Evolutionary conservation across 2,113 vertebrate genomes (phyloP).

Genomic region (Bombycilla garrulus): DNA sequence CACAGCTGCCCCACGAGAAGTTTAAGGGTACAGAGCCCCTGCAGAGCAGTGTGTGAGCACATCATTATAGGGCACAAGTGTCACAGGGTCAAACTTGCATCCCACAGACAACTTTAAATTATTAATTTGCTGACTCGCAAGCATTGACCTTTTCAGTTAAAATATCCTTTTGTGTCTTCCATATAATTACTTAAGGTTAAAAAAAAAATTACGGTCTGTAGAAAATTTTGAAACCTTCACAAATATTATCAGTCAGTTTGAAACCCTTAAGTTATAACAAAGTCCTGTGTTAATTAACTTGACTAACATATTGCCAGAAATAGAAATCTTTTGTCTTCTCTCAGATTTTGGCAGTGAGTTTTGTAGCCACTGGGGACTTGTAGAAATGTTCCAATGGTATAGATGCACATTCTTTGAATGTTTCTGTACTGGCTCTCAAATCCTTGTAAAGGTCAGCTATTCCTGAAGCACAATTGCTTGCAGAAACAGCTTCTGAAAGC

Average conservation of each 20-base stretch:
- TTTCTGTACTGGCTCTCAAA: neutral
- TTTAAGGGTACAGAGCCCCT: neutral
- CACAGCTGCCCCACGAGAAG: neutral
- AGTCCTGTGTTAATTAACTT: neutral
- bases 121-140: neutral
- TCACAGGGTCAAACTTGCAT: neutral
- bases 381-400: neutral
- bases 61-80: accelerated
- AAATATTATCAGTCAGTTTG: neutral
- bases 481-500: neutral
- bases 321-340: neutral
- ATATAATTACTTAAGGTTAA: neutral
- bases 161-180: neutral
- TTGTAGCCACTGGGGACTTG: neutral
- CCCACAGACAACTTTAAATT: neutral
- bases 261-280: neutral
- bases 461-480: neutral
- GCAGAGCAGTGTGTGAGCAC: neutral
- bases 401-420: neutral
- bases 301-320: neutral
- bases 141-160: neutral
- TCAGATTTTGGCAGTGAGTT: neutral
- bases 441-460: neutral
- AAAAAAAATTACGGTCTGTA: neutral
- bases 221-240: neutral